Conservation (phyloP, 2,888 invertebrate species). For the Amblyteles armatorius region DNA sequence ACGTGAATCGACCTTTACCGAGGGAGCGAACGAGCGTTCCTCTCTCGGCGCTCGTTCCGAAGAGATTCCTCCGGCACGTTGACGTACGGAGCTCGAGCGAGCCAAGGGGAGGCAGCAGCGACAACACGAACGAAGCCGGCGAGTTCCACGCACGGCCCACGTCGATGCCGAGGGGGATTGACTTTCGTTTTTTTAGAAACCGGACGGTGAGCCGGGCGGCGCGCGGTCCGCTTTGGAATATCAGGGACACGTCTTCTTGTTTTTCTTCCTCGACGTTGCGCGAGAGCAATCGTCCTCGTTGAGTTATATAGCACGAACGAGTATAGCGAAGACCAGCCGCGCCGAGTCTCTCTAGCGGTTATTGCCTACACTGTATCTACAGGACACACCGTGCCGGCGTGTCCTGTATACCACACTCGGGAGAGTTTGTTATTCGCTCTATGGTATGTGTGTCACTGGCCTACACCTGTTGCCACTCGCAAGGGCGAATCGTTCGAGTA, state of each 20-base stretch:
- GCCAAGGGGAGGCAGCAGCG: neutral
- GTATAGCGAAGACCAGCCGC: neutral
- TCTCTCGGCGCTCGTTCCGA: neutral
- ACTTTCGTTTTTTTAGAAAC: slow-evolving; percentile 57
- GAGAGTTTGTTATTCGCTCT: slow-evolving; percentile 33
- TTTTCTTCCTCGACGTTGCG: slow-evolving; percentile 13
- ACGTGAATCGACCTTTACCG: slow-evolving; percentile 34
- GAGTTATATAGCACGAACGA: neutral
- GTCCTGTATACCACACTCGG: neutral
- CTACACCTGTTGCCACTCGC: slow-evolving; percentile 45
- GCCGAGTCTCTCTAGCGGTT: neutral
- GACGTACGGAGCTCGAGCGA: neutral
- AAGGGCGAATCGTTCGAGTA: slow-evolving; percentile 33
- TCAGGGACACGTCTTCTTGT: slow-evolving; percentile 36
- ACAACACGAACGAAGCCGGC: neutral
- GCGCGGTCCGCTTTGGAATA: slow-evolving; percentile 3
- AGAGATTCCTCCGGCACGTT: slow-evolving; percentile 27
- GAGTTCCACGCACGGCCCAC: slow-evolving; percentile 24
- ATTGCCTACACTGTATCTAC: neutral
- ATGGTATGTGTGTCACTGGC: slow-evolving; percentile 47
- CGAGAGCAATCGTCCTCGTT: neutral
- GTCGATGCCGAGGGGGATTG: slow-evolving; percentile 18
- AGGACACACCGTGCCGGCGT: neutral
- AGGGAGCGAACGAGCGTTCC: neutral
- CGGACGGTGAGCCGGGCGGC: slow-evolving; percentile 15